Conservation (phyloP, 1,140 invertebrate species). For the Adoxophyes honmai region DNA sequence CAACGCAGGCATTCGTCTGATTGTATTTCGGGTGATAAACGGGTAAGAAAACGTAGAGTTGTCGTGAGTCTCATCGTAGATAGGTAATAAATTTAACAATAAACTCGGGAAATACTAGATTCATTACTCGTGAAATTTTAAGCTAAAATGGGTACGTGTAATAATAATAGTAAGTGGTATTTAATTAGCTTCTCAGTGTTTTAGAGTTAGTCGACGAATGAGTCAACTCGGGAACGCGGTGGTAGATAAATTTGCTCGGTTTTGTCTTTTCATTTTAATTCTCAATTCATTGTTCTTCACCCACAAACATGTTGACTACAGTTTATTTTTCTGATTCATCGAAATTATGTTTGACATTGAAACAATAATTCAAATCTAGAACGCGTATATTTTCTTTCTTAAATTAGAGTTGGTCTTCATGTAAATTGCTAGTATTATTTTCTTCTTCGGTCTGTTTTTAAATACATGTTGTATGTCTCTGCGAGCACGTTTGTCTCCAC, state of each 20-base stretch:
- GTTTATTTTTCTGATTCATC: no score
- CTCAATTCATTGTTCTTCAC: slow-evolving; percentile 19
- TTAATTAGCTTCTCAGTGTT: slow-evolving; percentile 75
- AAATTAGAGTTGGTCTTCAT: no score
- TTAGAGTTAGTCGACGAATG: slow-evolving; percentile 77
- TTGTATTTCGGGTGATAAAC: slow-evolving; percentile 62
- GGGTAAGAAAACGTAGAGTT: slow-evolving; percentile 56
- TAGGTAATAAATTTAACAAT: slow-evolving; percentile 70
- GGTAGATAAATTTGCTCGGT: slow-evolving; percentile 61
- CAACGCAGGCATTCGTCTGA: slow-evolving; percentile 4
- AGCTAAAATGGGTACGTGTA: slow-evolving; percentile 44
- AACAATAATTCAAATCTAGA: no score
- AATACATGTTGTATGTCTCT: slow-evolving; percentile 19
- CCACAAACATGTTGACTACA: no score
- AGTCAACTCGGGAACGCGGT: slow-evolving; percentile 63
- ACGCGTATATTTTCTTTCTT: no score
- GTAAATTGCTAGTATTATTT: no score
- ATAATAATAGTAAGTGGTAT: slow-evolving; percentile 50
- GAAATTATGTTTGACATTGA: no score
- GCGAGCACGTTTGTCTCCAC: slow-evolving; percentile 57
- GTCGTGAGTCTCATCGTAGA: slow-evolving; percentile 60
- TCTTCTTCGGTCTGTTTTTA: no score
- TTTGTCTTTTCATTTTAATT: slow-evolving; percentile 9
- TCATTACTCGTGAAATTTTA: slow-evolving; percentile 53
- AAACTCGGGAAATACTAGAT: slow-evolving; percentile 55